Evolutionary conservation across 2,888 invertebrate species (phyloP).

Genomic region (Yponomeuta cagnagella): DNA sequence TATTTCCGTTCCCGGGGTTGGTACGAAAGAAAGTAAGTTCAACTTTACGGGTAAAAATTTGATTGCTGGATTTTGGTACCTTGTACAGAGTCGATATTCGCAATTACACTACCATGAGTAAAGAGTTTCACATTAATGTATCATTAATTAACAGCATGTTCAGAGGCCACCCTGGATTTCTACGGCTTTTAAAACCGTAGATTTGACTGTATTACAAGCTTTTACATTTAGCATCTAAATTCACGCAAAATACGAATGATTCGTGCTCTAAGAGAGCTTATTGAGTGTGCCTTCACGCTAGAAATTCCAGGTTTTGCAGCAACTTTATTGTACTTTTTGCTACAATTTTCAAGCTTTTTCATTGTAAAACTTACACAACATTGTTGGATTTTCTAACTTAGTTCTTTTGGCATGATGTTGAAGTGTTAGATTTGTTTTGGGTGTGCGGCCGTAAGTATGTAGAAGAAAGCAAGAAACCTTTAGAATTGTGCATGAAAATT

Average conservation of each 20-base stretch:
- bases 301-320: background rate
- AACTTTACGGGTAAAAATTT: slow-evolving; percentile 41
- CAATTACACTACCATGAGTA: slow-evolving; percentile 17
- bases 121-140: slow-evolving; percentile 8
- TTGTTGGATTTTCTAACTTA: background rate
- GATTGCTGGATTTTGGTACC: slow-evolving; percentile 47
- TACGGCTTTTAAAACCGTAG: background rate
- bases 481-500: background rate
- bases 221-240: background rate
- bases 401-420: background rate
- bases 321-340: background rate
- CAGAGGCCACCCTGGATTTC: background rate
- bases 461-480: background rate
- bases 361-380: background rate
- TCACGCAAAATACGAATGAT: background rate
- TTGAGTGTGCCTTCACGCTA: background rate
- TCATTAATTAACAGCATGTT: slow-evolving; percentile 19
- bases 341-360: background rate
- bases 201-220: background rate
- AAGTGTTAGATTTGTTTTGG: background rate
- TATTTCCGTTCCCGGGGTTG: slow-evolving; percentile 60
- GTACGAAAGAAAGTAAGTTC: slow-evolving; percentile 69
- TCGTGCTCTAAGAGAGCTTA: background rate
- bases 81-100: slow-evolving; percentile 37
- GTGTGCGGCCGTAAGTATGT: background rate